Evolutionary conservation across 2,113 vertebrate species (phyloP), one percentile per base, ranked within the genome.

Genomic region (Dipodomys spectabilis): DNA sequence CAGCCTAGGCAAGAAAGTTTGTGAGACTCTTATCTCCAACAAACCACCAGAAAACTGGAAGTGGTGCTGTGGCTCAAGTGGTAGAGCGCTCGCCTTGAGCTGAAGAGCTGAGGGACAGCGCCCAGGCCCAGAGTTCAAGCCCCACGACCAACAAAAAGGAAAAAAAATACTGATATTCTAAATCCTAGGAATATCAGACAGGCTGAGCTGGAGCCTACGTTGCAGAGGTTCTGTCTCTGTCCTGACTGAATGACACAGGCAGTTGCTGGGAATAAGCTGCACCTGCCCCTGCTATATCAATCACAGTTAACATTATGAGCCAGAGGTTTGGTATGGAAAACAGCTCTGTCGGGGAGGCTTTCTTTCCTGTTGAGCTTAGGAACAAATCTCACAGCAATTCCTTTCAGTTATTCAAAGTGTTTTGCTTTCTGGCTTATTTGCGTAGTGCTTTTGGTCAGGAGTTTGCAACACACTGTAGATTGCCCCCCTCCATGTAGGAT

Each of bases 201-300:
- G 57, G 69, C 89, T 79, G 0, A 39, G 5, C 53, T 75, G 73
- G 74, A 93, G 67, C 39, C 73, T 60, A 35, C 88, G 83, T 57
- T 57, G 65, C 49, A 68, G 73, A 69, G 60, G n/a, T 72, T 81
- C 68, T 2, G 0, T 86, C 67, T 79, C 72, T 45, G 19, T 67
- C 74, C 82, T 82, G 39, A 60, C 67, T 27, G 79, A 93, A 71
- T 72, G 65, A 79, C 75, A 65, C 68, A 78, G 49, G 77, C 88
- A 77, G 77, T 67, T 95, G 81, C 68, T 13, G 15, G 81, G 82
- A 78, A 72, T 23, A 7, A n/a, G 53, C 57, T 74, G 82, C 94
- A 95, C 90, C 96, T 97, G 96, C 94, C 81, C 62, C 88, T 94
- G 49, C 82, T 86, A 0, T 64, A 8, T 92, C 88, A 86, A 9